Conservation (phyloP, 1,140 invertebrate genomes). For the Drosophila ficusphila region DNA sequence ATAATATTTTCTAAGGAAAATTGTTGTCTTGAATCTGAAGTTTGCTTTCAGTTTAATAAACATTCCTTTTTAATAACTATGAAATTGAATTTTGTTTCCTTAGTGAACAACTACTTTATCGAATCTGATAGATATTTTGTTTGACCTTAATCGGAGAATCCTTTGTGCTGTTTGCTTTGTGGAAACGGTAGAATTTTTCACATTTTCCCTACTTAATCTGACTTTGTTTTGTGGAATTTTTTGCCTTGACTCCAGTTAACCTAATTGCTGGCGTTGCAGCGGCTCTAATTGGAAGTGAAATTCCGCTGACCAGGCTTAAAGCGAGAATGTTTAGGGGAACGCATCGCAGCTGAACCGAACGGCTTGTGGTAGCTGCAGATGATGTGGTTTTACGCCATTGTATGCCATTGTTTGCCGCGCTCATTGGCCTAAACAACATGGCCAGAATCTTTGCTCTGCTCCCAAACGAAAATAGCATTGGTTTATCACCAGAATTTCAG, state of each 20-base stretch:
- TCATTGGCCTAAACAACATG: not conserved
- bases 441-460: not conserved
- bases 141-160: not conserved
- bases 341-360: not conserved
- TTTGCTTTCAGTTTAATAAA: too few relatives aligned
- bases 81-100: too few relatives aligned
- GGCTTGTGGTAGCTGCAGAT: not conserved
- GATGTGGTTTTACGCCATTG: too few relatives aligned
- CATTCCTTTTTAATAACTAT: too few relatives aligned
- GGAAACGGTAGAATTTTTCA: not conserved
- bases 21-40: too few relatives aligned
- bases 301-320: not conserved
- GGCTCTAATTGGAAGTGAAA: conserved; percentile 5
- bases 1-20: too few relatives aligned
- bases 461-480: not conserved
- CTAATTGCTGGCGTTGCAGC: conserved; percentile 3
- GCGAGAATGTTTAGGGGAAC: not conserved
- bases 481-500: conserved; percentile 2
- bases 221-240: not conserved
- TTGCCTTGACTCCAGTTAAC: conserved; percentile 11
- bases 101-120: too few relatives aligned
- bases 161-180: not conserved
- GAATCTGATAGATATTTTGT: not conserved
- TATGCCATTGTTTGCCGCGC: conserved; percentile 3
- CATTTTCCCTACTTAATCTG: not conserved